These are phyloP conservation scores for Diorhabda sublineata DNA, from an alignment of 1,140 invertebrate genomes.

Conservation along the genomic window DNA sequence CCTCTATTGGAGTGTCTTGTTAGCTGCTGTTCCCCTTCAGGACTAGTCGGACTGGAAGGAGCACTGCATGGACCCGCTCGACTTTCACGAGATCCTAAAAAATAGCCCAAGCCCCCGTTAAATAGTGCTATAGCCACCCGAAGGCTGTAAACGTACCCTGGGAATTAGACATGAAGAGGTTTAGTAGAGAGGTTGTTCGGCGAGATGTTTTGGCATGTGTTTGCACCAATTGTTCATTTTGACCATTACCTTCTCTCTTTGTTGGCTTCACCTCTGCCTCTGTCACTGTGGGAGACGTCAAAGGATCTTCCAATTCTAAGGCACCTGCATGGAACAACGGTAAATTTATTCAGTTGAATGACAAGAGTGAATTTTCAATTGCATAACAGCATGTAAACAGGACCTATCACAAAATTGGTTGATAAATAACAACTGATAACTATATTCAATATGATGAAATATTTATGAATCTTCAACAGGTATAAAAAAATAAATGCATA, in stretches of 20 bases:
- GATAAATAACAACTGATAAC: too few species aligned
- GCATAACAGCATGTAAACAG: too few species aligned
- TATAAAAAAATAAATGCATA: too few species aligned
- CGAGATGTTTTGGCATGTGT: constrained; percentile 71
- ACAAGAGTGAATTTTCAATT: too few species aligned
- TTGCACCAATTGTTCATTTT: constrained; percentile 46
- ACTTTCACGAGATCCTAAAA: constrained; percentile 47
- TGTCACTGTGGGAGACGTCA: constrained; percentile 38
- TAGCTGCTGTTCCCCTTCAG: constrained; percentile 46
- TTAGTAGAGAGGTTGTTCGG: constrained; percentile 88
- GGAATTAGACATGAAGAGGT: constrained; percentile 91
- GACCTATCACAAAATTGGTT: too few species aligned
- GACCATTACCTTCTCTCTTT: constrained; percentile 56
- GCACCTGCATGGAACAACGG: constrained; percentile 18
- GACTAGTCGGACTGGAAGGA: constrained; percentile 59
- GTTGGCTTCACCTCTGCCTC: constrained; percentile 38
- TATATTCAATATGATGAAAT: too few species aligned
- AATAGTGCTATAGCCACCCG: constrained; percentile 19
- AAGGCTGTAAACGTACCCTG: constrained; percentile 65
- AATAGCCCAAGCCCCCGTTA: constrained; percentile 45
- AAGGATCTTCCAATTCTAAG: constrained; percentile 52
- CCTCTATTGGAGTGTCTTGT: constrained; percentile 68
- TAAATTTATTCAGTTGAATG: too few species aligned
- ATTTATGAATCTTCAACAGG: too few species aligned
- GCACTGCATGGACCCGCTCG: constrained; percentile 49